Percentiles rank a stretch among this genome's conserved stretches.
Conservation (phyloP, 2,797 vertebrate genomes). For the Rhinatrema bivittatum region DNA sequence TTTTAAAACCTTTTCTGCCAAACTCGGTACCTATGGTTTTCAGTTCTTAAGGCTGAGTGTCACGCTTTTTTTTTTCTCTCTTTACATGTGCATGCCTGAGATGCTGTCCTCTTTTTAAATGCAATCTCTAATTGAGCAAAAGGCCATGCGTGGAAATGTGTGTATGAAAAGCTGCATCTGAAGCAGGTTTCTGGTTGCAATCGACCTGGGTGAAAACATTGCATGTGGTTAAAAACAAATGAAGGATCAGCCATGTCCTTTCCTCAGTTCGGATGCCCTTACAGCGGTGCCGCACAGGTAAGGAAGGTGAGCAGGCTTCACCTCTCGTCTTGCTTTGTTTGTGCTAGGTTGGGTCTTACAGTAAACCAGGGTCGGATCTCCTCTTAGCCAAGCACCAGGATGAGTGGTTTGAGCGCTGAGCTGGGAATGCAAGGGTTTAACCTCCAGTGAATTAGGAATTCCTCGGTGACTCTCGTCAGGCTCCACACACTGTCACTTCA, state of each 20-base stretch:
- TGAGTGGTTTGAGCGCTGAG: too few relatives aligned
- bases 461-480: too few relatives aligned
- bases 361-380: too few relatives aligned
- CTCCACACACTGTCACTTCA: too few relatives aligned
- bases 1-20: conserved; percentile 73
- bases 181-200: conserved; percentile 76
- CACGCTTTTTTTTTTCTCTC: conserved; percentile 53
- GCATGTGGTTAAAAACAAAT: conserved; percentile 76
- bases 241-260: conserved; percentile 89
- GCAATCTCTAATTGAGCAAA: conserved; percentile 83
- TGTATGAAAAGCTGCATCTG: conserved; percentile 74
- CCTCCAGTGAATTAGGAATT: too few relatives aligned
- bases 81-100: conserved; percentile 43
- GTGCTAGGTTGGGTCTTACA: too few relatives aligned
- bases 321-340: neutral
- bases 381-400: too few relatives aligned
- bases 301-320: conserved; percentile 37
- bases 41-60: conserved; percentile 47
- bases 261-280: conserved; percentile 95
- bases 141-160: conserved; percentile 80
- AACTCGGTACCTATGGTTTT: conserved; percentile 65
- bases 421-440: too few relatives aligned
- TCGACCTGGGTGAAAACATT: conserved; percentile 81
- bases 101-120: conserved; percentile 72
- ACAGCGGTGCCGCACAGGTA: conserved; percentile 93